These are phyloP conservation scores for Yponomeuta plumbellus DNA, from an alignment of 2,888 invertebrate species.

Conservation along the genomic window DNA sequence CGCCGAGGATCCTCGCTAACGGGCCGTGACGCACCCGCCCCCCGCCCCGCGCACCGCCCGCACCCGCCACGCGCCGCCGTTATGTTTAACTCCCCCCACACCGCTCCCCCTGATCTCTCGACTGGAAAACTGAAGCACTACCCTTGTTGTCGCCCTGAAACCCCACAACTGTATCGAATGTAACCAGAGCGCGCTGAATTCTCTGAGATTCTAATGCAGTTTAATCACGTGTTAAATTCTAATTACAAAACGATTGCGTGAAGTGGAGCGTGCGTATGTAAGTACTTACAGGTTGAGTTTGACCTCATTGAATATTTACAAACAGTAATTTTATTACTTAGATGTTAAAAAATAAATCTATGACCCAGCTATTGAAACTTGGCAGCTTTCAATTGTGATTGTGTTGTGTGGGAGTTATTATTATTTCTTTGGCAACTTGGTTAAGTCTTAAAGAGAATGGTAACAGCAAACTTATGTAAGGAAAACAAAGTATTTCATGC, in stretches of 20 bases:
- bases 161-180: conserved; percentile 48
- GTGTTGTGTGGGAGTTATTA: too few relatives aligned
- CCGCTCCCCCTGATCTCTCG: conserved; percentile 22
- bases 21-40: conserved; percentile 55
- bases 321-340: too few relatives aligned
- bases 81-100: conserved; percentile 33
- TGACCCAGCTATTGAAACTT: too few relatives aligned
- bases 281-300: not conserved
- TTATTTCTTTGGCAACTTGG: too few relatives aligned
- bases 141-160: conserved; percentile 43
- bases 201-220: conserved; percentile 64
- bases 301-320: not conserved
- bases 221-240: conserved; percentile 49
- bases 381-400: too few relatives aligned
- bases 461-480: too few relatives aligned
- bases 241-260: conserved; percentile 21
- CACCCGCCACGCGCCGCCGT: conserved; percentile 40
- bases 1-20: conserved; percentile 61
- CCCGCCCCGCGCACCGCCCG: conserved; percentile 23
- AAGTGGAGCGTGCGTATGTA: not conserved
- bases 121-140: conserved; percentile 51
- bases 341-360: too few relatives aligned
- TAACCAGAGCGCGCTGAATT: conserved; percentile 48
- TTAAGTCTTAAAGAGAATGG: too few relatives aligned
- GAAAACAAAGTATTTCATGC: too few relatives aligned